A percentile compares a stretch with the other conserved stretches of the same genome.
Conservation (phyloP, 2,113 vertebrate species). For the Cyprinodon variegatus region DNA sequence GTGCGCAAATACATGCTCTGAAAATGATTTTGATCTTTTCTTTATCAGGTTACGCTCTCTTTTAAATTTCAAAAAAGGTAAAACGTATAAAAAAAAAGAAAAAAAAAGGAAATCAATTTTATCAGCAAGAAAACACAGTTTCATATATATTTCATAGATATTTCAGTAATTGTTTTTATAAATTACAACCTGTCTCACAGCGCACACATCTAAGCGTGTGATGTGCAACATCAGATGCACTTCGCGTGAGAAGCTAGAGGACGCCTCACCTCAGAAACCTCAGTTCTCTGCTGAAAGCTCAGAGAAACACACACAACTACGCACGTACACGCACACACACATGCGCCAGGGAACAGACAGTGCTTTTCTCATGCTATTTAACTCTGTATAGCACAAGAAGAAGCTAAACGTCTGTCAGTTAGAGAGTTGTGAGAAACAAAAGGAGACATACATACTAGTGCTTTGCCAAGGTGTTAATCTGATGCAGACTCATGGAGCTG, state of each 20-base stretch:
- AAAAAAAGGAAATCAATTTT: neutral
- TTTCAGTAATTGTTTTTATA: neutral
- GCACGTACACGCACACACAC: constrained; percentile 24
- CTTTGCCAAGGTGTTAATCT: constrained; percentile 63
- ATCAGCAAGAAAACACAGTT: neutral
- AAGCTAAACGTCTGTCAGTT: constrained; percentile 21
- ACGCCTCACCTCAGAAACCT: constrained; percentile 78
- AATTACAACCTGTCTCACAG: constrained; percentile 23
- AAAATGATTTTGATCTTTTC: neutral
- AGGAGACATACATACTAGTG: constrained; percentile 12
- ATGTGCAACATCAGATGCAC: constrained; percentile 74
- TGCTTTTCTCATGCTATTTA: constrained; percentile 15
- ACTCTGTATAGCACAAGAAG: neutral
- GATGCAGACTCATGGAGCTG: constrained; percentile 70
- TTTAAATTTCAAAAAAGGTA: neutral
- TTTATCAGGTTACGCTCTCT: neutral
- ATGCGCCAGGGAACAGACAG: constrained; percentile 27
- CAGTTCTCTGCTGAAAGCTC: constrained; percentile 57
- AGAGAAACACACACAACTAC: constrained; percentile 31
- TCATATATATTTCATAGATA: constrained; percentile 5
- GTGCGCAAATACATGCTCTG: constrained; percentile 10
- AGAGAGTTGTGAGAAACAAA: constrained; percentile 5
- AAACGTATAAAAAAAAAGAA: neutral
- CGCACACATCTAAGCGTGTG: constrained; percentile 59
- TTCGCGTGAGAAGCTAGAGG: constrained; percentile 74